Evolutionary conservation across 2,113 vertebrate genomes (phyloP).

Genomic region (Pachypanchax playfairii): DNA sequence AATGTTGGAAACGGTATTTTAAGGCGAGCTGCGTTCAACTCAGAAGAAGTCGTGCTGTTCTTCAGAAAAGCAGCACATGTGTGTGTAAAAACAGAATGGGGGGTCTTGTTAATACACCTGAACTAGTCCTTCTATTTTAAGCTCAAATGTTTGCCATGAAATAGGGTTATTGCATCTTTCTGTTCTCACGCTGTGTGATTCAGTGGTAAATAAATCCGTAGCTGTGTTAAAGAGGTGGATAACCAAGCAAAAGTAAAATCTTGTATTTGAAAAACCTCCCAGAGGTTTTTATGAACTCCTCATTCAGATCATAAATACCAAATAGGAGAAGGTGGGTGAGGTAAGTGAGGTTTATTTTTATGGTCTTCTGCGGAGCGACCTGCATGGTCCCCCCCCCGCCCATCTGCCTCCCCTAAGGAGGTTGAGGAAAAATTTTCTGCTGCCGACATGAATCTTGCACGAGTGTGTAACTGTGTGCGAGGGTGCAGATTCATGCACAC

Average conservation of each 20-base stretch:
- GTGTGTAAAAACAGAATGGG: not conserved
- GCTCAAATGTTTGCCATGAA: not conserved
- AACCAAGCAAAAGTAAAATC: slow-evolving; percentile 1
- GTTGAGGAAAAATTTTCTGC: slow-evolving; percentile 24
- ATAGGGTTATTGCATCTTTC: not conserved
- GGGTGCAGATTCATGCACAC: not conserved
- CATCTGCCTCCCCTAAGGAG: not conserved
- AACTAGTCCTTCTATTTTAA: not conserved
- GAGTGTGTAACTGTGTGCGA: slow-evolving; percentile 17
- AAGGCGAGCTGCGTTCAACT: no score
- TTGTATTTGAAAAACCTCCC: slow-evolving; percentile 2
- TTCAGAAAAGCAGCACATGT: not conserved
- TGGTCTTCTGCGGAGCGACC: slow-evolving; percentile 9
- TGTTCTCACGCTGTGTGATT: not conserved
- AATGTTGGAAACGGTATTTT: no score
- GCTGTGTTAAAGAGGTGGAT: slow-evolving; percentile 2
- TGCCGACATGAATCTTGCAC: slow-evolving; percentile 51
- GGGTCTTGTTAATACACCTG: not conserved
- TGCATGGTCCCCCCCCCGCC: slow-evolving; percentile 6
- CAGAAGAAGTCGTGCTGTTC: no score
- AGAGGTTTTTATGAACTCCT: not conserved
- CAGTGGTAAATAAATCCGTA: not conserved
- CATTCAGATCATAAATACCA: slow-evolving; percentile 28
- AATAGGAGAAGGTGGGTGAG: not conserved
- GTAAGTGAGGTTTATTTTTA: slow-evolving; percentile 24